Percentiles rank a stretch among this genome's conserved stretches.
phyloP scores from a whole-genome alignment of 2,113 vertebrate genomes.

The Lasiurus borealis region DNA sequence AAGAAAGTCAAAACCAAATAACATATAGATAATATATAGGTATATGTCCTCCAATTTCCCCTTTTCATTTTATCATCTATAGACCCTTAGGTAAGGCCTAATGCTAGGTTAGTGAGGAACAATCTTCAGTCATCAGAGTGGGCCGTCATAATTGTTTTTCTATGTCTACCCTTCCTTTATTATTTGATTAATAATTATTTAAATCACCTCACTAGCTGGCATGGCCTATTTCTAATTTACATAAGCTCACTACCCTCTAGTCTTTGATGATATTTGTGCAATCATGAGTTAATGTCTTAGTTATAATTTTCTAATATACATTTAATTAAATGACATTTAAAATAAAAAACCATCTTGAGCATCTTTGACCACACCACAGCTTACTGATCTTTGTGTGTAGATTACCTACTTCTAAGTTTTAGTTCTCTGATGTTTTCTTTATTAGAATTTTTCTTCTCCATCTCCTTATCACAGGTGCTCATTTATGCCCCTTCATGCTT shows the following conservation, averaged over 20 bases:
- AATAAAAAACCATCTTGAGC: not conserved
- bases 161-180: not conserved
- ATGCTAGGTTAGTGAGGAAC: not conserved
- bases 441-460: not conserved
- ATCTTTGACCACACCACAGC: not conserved
- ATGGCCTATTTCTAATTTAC: not conserved
- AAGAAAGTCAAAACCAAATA: conserved; percentile 3
- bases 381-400: not conserved
- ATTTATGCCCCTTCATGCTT: not conserved
- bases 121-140: not conserved
- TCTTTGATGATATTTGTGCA: not conserved
- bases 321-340: not conserved
- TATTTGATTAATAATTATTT: conserved; percentile 17
- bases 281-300: not conserved
- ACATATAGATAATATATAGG: not conserved
- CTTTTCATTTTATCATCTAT: not conserved
- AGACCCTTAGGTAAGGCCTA: not conserved
- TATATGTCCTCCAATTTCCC: not conserved
- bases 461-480: not conserved
- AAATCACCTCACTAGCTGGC: not conserved
- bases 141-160: not conserved
- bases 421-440: not conserved
- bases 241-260: not conserved
- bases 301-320: not conserved
- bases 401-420: not conserved